These are phyloP conservation scores for Rhingia campestris DNA, from an alignment of 2,888 invertebrate species.

Conservation along the genomic window DNA sequence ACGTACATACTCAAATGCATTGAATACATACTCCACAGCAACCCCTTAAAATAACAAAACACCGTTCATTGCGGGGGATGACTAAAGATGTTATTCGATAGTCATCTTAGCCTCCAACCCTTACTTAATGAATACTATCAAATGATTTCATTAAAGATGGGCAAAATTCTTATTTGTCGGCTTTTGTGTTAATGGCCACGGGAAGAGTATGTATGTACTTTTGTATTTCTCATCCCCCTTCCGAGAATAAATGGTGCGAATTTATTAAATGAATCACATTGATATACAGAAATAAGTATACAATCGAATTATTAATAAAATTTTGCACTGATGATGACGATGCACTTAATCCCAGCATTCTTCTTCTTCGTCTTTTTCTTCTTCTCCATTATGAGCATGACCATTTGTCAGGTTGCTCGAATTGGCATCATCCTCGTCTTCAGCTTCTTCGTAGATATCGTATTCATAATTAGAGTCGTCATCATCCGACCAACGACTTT, in stretches of 20 bases:
- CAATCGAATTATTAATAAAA: neutral
- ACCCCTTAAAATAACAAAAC: conserved; percentile 11
- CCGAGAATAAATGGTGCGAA: conserved; percentile 16
- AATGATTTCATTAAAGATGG: conserved; percentile 12
- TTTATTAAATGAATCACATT: conserved; percentile 48
- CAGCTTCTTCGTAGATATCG: conserved; percentile 25
- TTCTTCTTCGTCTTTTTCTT: conserved; percentile 27
- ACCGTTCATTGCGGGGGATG: neutral
- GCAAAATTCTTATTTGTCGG: conserved; percentile 5
- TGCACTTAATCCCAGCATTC: conserved; percentile 52
- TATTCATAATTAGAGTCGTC: conserved; percentile 30
- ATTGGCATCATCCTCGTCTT: conserved; percentile 12
- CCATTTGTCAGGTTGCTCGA: conserved; percentile 32
- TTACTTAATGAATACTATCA: neutral
- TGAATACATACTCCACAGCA: neutral
- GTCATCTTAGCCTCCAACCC: conserved; percentile 17
- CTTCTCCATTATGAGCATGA: neutral
- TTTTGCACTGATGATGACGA: neutral
- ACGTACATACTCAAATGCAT: neutral
- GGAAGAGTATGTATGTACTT: neutral
- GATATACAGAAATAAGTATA: neutral
- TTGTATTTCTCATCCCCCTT: conserved; percentile 14
- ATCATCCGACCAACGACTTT: conserved; percentile 42
- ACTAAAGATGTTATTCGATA: conserved; percentile 28
- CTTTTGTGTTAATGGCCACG: neutral